Percentiles rank a stretch among this genome's conserved stretches.
Conservation (phyloP, 1,140 invertebrate genomes). For the Aphaenogaster floridana region DNA sequence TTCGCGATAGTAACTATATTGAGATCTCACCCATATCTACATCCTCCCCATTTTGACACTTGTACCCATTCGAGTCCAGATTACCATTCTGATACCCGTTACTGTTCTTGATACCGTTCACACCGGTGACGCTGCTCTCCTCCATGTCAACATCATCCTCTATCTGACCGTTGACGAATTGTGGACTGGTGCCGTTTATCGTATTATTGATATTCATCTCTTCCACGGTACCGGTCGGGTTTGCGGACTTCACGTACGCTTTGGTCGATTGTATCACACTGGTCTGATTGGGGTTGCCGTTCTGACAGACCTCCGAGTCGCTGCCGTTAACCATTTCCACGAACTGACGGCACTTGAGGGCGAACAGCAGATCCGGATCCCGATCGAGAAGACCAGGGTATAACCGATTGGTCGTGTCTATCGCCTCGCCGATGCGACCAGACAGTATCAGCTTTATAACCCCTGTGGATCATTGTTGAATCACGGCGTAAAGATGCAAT, state of each 20-base stretch:
- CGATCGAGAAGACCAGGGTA: constrained; percentile 97
- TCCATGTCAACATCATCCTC: constrained; percentile 87
- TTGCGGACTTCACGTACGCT: constrained; percentile 87
- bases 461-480: constrained; percentile 88
- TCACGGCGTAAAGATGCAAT: neutral
- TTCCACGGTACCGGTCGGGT: constrained; percentile 84
- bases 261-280: constrained; percentile 93
- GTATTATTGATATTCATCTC: constrained; percentile 85
- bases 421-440: constrained; percentile 97
- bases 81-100: constrained; percentile 91
- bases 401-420: constrained; percentile 94
- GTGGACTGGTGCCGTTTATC: constrained; percentile 81
- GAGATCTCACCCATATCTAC: constrained; percentile 89
- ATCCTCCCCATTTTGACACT: constrained; percentile 88
- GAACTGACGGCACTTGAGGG: constrained; percentile 98
- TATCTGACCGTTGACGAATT: constrained; percentile 84
- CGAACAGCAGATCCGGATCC: constrained; percentile 96
- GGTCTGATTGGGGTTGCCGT: constrained; percentile 88
- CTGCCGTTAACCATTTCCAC: constrained; percentile 97
- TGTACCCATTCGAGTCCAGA: constrained; percentile 84
- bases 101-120: constrained; percentile 82
- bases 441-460: constrained; percentile 97
- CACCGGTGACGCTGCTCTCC: constrained; percentile 78
- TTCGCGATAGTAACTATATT: constrained; percentile 31
- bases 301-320: constrained; percentile 90